Evolutionary conservation across 2,113 vertebrate species (phyloP), one percentile per base, ranked within the genome.

Genomic region (Notarius lentiginosus): DNA sequence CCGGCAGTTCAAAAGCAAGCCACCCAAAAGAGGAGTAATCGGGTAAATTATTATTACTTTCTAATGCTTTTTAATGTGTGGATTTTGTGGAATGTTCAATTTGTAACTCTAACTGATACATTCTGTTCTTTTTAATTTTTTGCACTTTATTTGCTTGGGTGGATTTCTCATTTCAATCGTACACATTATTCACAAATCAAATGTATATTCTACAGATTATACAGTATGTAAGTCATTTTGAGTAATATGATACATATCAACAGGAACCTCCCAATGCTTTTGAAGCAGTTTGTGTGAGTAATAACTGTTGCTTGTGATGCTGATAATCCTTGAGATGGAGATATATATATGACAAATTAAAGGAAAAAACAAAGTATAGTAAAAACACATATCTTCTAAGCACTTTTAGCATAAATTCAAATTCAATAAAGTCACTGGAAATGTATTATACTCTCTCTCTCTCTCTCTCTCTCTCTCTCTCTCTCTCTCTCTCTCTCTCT

Each of bases 1-100:
- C 11, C 93, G 96, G 17, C 96, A 97, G 91, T 97, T 97, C 91
- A 97, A 97, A 92, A 97, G 96, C 96, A 97, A 97, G 86, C 97
- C 96, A 2, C 97, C 96, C 12, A 97, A 97, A 89, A 96, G 96
- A 91, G 97, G 97, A 1, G 89, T 97, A 87, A 96, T 97, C 82
- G 97, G 97, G 97, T 97, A 92, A 94, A 95, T 34, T 14, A 27
- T 1, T 79, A 22, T 68, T 22, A 5, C 24, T 61, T 63, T 63
- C 5, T 11, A 80, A 18, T 51, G 4, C 12, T 27, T 76, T 79
- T 30, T 12, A 79, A 51, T 7, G 55, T 56, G 53, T 79, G 24
- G 6, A 56, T 56, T 77, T 77, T 77, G 22, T 77, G 49, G 12
- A 56, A 8, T 77, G 49, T 77, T 51, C 6, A 6, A 20, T 79